Evolutionary conservation across 1,140 invertebrate species (phyloP).

Genomic region (Sminthurinus signatus): DNA sequence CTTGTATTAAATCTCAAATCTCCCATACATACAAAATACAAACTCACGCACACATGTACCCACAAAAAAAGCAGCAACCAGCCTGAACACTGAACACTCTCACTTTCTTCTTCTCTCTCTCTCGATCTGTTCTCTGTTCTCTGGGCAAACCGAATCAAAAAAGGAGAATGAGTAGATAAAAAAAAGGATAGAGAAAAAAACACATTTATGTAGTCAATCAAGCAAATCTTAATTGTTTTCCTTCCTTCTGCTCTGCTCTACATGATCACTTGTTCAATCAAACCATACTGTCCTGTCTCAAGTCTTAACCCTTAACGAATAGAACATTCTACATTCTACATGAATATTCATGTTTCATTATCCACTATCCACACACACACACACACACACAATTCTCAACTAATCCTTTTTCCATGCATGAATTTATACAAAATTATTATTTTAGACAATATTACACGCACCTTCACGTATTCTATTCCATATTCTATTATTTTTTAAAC

Average conservation of each 20-base stretch:
- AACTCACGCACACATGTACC: too few relatives aligned
- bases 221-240: constrained; percentile 9
- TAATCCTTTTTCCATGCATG: too few relatives aligned
- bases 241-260: constrained; percentile 2
- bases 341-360: constrained; percentile 14
- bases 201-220: constrained; percentile 4
- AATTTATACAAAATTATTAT: too few relatives aligned
- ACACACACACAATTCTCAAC: neutral
- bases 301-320: too few relatives aligned
- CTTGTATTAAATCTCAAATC: too few relatives aligned
- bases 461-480: neutral
- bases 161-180: too few relatives aligned
- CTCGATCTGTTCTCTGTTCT: too few relatives aligned
- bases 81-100: too few relatives aligned
- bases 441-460: neutral
- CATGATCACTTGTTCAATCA: constrained; percentile 4
- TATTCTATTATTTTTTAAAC: neutral
- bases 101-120: constrained; percentile 5
- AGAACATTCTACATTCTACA: neutral
- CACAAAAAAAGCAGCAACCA: too few relatives aligned
- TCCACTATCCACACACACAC: neutral
- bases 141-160: neutral
- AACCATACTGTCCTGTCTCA: neutral
- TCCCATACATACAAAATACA: too few relatives aligned
- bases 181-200: neutral